Conservation (phyloP, 2,113 vertebrate genomes). For the Ammodytes dubius region DNA sequence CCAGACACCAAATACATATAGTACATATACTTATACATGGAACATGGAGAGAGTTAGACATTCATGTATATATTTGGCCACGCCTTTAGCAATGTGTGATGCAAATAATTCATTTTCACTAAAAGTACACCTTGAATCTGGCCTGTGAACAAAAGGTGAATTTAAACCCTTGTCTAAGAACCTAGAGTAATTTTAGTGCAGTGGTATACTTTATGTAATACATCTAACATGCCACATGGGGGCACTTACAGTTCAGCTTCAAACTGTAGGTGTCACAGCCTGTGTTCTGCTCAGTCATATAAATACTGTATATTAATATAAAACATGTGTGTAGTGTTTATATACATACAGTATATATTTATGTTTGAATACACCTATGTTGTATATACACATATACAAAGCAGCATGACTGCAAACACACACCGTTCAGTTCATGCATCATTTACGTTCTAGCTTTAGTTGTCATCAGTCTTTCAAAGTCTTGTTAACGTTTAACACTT, state of each 20-base stretch:
- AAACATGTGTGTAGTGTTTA: no score
- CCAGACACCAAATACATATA: neutral
- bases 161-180: neutral
- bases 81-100: neutral
- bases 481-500: neutral
- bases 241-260: constrained; percentile 57
- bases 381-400: no score
- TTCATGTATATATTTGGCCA: neutral
- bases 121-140: neutral
- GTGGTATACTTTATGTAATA: constrained; percentile 38
- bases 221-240: constrained; percentile 66
- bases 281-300: no score
- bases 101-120: neutral
- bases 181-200: neutral
- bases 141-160: neutral
- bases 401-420: no score
- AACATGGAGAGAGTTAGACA: neutral
- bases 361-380: no score
- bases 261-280: neutral
- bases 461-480: neutral
- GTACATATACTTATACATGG: neutral
- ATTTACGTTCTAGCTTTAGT: neutral
- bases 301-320: no score
- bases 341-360: neutral
- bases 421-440: no score